A percentile compares a stretch with the other conserved stretches of the same genome.
phyloP scores from a whole-genome alignment of 1,140 invertebrate genomes.

The Nomia melanderi region DNA sequence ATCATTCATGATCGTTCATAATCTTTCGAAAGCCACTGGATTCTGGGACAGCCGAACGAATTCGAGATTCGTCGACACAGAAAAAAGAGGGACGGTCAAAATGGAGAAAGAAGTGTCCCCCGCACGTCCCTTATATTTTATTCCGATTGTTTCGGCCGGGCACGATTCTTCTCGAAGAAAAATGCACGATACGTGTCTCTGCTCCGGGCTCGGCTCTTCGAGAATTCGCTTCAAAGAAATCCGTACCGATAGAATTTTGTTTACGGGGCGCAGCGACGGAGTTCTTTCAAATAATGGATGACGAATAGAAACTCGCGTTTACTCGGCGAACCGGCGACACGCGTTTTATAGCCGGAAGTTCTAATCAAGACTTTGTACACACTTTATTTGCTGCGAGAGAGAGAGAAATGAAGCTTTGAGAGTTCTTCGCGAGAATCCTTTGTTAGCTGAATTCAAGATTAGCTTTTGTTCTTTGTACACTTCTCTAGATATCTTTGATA shows the following conservation, averaged over 20 bases:
- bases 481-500: no score
- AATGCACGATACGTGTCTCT: background rate
- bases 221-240: background rate
- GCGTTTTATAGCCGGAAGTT: no score
- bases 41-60: background rate
- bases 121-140: background rate
- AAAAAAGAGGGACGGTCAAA: no score
- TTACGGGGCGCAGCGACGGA: background rate
- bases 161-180: background rate
- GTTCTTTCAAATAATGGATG: background rate
- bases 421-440: no score
- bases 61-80: background rate
- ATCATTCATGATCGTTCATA: background rate
- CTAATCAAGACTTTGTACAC: no score
- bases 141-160: background rate
- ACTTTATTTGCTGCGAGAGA: no score
- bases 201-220: background rate
- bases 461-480: no score
- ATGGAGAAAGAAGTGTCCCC: no score
- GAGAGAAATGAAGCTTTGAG: no score
- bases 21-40: conserved; percentile 4
- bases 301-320: background rate
- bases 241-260: background rate
- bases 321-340: no score
- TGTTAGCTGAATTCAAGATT: no score